Percentiles rank a stretch among this genome's conserved stretches.
phyloP scores from a whole-genome alignment of 1,140 invertebrate species.

The Charaxes varanes region DNA sequence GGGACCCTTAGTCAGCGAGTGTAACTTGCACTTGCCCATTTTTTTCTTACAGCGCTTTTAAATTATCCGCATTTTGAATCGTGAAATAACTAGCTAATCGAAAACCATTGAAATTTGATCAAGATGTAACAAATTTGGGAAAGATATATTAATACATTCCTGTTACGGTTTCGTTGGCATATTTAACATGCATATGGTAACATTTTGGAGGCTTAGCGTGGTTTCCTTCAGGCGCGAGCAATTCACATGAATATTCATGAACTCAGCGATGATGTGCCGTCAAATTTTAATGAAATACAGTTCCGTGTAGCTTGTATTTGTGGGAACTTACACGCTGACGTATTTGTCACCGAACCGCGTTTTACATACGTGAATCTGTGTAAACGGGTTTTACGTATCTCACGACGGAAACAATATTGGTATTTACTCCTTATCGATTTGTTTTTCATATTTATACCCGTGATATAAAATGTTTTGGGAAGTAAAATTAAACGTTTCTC shows the following conservation, averaged over 20 bases:
- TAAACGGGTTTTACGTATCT: conserved; percentile 15
- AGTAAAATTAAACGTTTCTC: too few relatives aligned
- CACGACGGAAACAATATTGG: background rate
- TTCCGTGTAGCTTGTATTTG: conserved; percentile 5
- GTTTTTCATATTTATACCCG: too few relatives aligned
- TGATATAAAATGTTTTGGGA: too few relatives aligned
- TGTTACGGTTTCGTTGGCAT: background rate
- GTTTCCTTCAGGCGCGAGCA: conserved; percentile 9
- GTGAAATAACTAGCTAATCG: too few relatives aligned
- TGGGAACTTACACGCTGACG: too few relatives aligned
- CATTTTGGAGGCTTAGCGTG: conserved; percentile 5
- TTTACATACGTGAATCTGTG: conserved; percentile 7
- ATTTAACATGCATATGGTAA: conserved; percentile 3
- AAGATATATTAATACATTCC: too few relatives aligned
- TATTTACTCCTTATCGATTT: background rate
- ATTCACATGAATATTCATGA: conserved; percentile 17
- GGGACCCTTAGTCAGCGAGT: too few relatives aligned
- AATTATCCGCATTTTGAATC: too few relatives aligned
- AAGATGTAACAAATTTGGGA: background rate
- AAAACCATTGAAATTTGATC: too few relatives aligned
- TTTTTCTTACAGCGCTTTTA: too few relatives aligned
- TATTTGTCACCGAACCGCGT: too few relatives aligned
- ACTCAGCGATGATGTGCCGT: conserved; percentile 11
- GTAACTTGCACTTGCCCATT: too few relatives aligned
- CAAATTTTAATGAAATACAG: conserved; percentile 21